These are phyloP conservation scores for Drosophila albomicans DNA, from an alignment of 1,140 invertebrate genomes.

Conservation along the genomic window DNA sequence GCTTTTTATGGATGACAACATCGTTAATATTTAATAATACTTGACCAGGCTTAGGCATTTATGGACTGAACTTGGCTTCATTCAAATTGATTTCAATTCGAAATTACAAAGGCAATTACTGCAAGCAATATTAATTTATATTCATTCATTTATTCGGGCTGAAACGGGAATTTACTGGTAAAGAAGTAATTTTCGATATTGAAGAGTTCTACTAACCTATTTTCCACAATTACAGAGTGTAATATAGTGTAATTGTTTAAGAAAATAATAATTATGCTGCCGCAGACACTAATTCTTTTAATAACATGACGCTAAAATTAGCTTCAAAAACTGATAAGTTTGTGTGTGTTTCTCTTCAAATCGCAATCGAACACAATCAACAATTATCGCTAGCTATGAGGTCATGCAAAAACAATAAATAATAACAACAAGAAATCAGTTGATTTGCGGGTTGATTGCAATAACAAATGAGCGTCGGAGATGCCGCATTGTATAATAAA, in stretches of 20 bases:
- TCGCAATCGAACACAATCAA: conserved; percentile 16
- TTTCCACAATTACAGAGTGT: background rate
- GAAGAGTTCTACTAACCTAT: background rate
- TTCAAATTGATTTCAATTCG: conserved; percentile 35
- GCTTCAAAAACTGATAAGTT: conserved; percentile 26
- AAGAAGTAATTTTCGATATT: no score
- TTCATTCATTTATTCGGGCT: background rate
- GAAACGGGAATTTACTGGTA: no score
- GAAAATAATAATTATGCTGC: conserved; percentile 3
- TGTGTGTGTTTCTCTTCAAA: conserved; percentile 9
- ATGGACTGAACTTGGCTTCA: conserved; percentile 27
- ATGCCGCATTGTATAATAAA: conserved; percentile 28
- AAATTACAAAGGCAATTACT: background rate
- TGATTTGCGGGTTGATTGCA: conserved; percentile 21
- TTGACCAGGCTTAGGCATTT: conserved; percentile 19
- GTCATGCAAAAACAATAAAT: conserved; percentile 36
- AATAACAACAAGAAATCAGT: conserved; percentile 10
- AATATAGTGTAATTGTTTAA: background rate
- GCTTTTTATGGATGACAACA: conserved; percentile 52
- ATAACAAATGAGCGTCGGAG: conserved; percentile 15
- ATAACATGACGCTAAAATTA: conserved; percentile 20
- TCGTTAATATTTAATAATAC: conserved; percentile 44
- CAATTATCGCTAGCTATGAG: conserved; percentile 31
- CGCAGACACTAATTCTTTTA: conserved; percentile 3
- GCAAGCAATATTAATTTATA: background rate